Percentiles rank a stretch among this genome's conserved stretches.
phyloP scores from a whole-genome alignment of 2,113 vertebrate species.

The Hystrix brachyura region DNA sequence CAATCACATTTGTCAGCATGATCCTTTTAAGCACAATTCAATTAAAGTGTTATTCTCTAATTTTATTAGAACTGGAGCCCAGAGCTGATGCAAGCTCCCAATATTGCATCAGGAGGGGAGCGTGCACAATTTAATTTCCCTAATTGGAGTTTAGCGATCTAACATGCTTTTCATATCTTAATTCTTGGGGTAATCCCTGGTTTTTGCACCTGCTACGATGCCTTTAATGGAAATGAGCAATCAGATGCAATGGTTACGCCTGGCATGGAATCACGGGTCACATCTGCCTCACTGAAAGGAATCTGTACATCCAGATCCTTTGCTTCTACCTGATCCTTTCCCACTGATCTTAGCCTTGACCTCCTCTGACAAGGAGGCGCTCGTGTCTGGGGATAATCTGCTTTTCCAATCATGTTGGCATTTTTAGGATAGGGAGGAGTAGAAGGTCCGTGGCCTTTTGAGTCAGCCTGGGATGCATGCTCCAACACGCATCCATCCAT shows the following conservation, averaged over 20 bases:
- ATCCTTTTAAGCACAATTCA: constrained; percentile 99
- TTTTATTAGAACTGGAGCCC: constrained; percentile 95
- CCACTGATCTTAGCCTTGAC: constrained; percentile 87
- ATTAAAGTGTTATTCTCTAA: constrained; percentile 98
- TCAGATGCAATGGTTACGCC: constrained; percentile 91
- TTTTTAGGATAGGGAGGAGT: neutral
- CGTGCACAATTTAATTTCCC: constrained; percentile 98
- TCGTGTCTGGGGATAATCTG: neutral
- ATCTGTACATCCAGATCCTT: constrained; percentile 85
- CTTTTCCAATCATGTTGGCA: neutral
- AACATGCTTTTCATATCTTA: constrained; percentile 97
- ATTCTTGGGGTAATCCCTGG: constrained; percentile 96
- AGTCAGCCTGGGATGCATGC: neutral
- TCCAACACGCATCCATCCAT: neutral
- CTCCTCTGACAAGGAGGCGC: constrained; percentile 55
- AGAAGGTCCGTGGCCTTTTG: neutral
- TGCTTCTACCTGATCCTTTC: constrained; percentile 79
- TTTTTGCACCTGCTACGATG: constrained; percentile 91
- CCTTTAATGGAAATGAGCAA: constrained; percentile 95
- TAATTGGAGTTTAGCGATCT: constrained; percentile 97
- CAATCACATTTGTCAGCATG: constrained; percentile 98
- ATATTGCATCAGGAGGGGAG: constrained; percentile 94
- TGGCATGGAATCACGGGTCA: constrained; percentile 91
- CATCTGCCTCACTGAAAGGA: constrained; percentile 92
- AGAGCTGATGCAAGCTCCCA: constrained; percentile 92